These are phyloP conservation scores for Heloderma charlesbogerti DNA, from an alignment of 2,113 vertebrate species.

Conservation along the genomic window DNA sequence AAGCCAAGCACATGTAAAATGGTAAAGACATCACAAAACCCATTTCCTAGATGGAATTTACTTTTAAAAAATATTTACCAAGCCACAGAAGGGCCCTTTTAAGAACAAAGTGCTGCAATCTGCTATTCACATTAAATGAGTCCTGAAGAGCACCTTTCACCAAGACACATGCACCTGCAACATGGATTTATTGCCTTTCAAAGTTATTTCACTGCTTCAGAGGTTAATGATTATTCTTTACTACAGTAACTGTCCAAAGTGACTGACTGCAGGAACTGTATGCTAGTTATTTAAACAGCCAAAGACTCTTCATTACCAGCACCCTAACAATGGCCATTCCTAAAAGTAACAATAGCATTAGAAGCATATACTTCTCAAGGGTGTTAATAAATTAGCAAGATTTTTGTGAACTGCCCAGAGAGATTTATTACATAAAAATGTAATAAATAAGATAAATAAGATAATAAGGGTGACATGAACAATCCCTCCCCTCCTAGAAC, in stretches of 20 bases:
- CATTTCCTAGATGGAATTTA: background rate
- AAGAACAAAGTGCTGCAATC: background rate
- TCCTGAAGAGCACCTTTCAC: background rate
- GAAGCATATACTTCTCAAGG: background rate
- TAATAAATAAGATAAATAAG: too few relatives aligned
- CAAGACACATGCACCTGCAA: conserved; percentile 42
- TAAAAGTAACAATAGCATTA: background rate
- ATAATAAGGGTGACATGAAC: background rate
- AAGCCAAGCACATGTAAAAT: background rate
- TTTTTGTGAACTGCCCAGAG: too few relatives aligned
- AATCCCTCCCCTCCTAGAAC: accelerated
- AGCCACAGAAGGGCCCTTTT: background rate
- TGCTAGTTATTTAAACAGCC: background rate
- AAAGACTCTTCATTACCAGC: background rate
- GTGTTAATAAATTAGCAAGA: accelerated
- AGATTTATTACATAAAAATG: too few relatives aligned
- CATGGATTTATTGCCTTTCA: conserved; percentile 45
- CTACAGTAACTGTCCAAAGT: conserved; percentile 1
- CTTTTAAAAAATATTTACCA: background rate
- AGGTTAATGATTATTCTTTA: conserved; percentile 41
- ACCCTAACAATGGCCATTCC: accelerated
- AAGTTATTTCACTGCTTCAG: conserved; percentile 48
- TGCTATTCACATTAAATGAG: background rate
- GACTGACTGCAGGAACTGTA: background rate
- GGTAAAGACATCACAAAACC: background rate